Percentiles rank a stretch among this genome's conserved stretches.
These are phyloP conservation scores for Lophura swinhoii DNA, from an alignment of 2,797 vertebrate species.

Conservation along the genomic window DNA sequence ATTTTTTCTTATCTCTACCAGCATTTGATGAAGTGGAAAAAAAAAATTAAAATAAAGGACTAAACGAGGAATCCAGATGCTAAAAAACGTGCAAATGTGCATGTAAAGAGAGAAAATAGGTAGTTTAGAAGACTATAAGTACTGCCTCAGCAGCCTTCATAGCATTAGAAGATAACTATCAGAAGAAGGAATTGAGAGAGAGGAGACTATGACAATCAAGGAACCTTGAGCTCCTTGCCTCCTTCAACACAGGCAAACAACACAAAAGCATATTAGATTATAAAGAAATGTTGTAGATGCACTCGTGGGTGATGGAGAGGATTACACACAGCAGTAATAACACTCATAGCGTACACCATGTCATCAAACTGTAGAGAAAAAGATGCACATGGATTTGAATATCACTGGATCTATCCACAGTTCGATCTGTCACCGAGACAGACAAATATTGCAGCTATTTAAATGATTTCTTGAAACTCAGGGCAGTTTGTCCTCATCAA, in stretches of 20 bases:
- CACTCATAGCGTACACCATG: background rate
- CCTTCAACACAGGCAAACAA: background rate
- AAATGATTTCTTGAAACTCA: background rate
- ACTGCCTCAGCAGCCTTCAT: background rate
- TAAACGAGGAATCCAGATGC: background rate
- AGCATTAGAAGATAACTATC: background rate
- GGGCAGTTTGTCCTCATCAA: constrained; percentile 14
- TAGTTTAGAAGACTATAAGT: background rate
- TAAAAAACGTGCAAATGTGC: background rate
- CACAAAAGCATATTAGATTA: background rate
- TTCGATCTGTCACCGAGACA: background rate
- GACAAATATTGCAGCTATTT: background rate
- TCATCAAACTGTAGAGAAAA: background rate
- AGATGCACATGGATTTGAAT: background rate
- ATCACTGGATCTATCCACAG: background rate
- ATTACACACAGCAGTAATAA: background rate
- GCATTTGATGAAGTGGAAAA: background rate
- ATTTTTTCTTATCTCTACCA: background rate
- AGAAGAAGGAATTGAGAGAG: background rate
- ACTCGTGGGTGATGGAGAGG: background rate
- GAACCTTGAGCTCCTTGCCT: background rate
- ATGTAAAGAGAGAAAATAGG: background rate
- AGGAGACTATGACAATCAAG: background rate
- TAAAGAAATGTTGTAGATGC: too few relatives aligned
- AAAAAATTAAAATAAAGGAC: background rate